Conservation (phyloP, 2,888 invertebrate genomes). For the Himalopsyche japonica region DNA sequence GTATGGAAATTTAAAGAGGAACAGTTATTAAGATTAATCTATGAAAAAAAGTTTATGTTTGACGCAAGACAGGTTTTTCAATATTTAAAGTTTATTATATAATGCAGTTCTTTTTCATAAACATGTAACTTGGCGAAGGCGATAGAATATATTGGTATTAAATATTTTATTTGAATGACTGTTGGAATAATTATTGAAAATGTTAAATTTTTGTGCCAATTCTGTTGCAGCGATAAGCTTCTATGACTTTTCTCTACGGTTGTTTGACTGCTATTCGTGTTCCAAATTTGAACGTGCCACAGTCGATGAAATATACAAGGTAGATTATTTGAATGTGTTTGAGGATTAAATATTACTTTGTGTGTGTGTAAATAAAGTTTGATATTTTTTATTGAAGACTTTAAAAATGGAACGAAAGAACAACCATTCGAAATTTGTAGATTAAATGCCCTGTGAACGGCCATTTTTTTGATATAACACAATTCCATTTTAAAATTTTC, state of each 20-base stretch:
- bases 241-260: constrained; percentile 40
- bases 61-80: too few relatives aligned
- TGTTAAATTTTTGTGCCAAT: background rate
- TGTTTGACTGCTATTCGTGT: constrained; percentile 21
- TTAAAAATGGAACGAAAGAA: background rate
- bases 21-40: too few relatives aligned
- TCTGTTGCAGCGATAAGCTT: background rate
- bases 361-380: background rate
- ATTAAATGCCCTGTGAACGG: background rate
- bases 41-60: too few relatives aligned
- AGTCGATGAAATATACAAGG: background rate
- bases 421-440: background rate
- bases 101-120: too few relatives aligned
- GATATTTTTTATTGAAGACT: background rate
- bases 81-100: too few relatives aligned
- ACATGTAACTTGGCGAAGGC: too few relatives aligned
- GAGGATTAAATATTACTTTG: background rate
- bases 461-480: background rate
- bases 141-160: too few relatives aligned
- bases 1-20: too few relatives aligned
- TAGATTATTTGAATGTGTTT: background rate
- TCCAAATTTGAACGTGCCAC: constrained; percentile 28
- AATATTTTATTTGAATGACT: too few relatives aligned
- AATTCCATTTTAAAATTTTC: too few relatives aligned
- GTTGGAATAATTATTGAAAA: background rate